Percentiles rank a stretch among this genome's conserved stretches.
These are phyloP conservation scores for Acleris holmiana DNA, from an alignment of 2,888 invertebrate genomes.

Conservation along the genomic window DNA sequence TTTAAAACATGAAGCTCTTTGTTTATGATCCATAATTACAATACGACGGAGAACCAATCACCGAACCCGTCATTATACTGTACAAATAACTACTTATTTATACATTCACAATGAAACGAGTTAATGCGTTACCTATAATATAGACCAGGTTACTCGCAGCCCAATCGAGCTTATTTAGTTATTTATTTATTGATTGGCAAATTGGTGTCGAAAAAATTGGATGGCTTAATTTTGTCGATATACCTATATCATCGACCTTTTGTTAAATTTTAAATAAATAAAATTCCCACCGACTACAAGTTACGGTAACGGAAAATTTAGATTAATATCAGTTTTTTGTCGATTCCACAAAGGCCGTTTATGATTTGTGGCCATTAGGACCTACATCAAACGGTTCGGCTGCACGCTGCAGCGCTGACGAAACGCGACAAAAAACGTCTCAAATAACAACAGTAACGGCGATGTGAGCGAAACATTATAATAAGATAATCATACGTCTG, in stretches of 20 bases:
- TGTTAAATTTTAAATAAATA: slow-evolving; percentile 51
- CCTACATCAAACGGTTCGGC: slow-evolving; percentile 64
- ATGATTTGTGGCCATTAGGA: slow-evolving; percentile 73
- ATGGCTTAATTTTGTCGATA: slow-evolving; percentile 56
- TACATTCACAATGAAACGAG: slow-evolving; percentile 63
- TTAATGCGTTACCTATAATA: slow-evolving; percentile 64
- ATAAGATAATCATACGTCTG: slow-evolving; percentile 81
- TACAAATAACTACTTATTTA: slow-evolving; percentile 80
- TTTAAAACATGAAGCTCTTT: slow-evolving; percentile 65
- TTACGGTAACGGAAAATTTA: slow-evolving; percentile 69
- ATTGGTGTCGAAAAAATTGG: slow-evolving; percentile 56
- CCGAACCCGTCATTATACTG: slow-evolving; percentile 78
- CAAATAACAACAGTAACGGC: slow-evolving; percentile 46
- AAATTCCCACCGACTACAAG: slow-evolving; percentile 51
- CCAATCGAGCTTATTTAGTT: slow-evolving; percentile 53
- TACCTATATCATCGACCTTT: slow-evolving; percentile 64
- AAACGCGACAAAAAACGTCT: slow-evolving; percentile 43
- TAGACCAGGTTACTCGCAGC: slow-evolving; percentile 47
- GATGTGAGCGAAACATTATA: slow-evolving; percentile 66
- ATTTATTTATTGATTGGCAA: slow-evolving; percentile 70
- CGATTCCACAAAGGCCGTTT: slow-evolving; percentile 53
- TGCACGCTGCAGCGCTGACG: slow-evolving; percentile 38
- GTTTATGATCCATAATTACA: slow-evolving; percentile 82
- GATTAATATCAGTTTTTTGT: slow-evolving; percentile 75
- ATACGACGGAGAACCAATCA: slow-evolving; percentile 74